Conservation (phyloP, 2,797 vertebrate genomes). For the Sebastolobus altivelis region DNA sequence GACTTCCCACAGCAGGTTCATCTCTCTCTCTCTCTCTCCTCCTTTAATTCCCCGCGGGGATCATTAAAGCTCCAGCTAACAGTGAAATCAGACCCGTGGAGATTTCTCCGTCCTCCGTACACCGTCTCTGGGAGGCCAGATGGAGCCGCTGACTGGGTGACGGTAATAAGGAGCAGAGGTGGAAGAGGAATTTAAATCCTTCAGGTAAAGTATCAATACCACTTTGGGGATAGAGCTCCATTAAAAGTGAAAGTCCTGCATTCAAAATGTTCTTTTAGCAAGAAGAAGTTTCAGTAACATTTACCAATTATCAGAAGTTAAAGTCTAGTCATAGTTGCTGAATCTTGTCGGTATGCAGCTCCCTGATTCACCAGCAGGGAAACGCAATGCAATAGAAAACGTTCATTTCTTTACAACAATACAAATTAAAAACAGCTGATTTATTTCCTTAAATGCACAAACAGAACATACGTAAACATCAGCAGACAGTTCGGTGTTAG, state of each 20-base stretch:
- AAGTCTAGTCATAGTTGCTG: not conserved
- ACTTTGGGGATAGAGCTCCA: not conserved
- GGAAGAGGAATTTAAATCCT: conserved; percentile 38
- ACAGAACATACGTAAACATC: not conserved
- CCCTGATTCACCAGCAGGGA: not conserved
- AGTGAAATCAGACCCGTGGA: conserved; percentile 45
- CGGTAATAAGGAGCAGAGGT: conserved; percentile 47
- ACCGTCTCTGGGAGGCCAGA: conserved; percentile 18
- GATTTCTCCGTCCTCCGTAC: conserved; percentile 20
- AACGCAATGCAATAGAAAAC: too few relatives aligned
- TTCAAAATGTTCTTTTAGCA: not conserved
- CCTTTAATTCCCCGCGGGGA: conserved; percentile 54
- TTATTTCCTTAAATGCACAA: not conserved
- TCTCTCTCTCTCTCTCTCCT: conserved; percentile 16
- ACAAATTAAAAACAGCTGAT: not conserved
- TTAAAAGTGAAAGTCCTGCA: conserved; percentile 17
- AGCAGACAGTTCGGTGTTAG: not conserved
- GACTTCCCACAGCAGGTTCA: conserved; percentile 34
- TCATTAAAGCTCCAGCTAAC: conserved; percentile 67
- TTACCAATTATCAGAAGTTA: not conserved
- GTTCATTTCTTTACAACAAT: not conserved
- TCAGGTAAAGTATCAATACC: conserved; percentile 26
- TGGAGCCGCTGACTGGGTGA: conserved; percentile 30
- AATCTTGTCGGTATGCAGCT: too few relatives aligned
- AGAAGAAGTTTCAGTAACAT: not conserved